Evolutionary conservation across 1,140 invertebrate genomes (phyloP).

Genomic region (Paralvinella palmiformis): DNA sequence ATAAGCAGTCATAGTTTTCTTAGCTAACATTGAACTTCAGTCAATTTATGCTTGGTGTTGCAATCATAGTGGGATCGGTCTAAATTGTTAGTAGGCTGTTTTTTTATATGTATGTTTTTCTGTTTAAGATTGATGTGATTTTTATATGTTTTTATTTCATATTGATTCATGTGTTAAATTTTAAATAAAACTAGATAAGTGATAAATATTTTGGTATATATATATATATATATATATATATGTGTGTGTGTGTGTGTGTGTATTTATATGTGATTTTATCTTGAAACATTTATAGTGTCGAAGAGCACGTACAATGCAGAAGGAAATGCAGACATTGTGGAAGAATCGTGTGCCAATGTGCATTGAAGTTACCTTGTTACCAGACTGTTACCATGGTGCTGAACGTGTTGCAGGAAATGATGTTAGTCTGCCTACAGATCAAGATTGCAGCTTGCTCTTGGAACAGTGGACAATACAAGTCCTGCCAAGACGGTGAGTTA

Average conservation of each 20-base stretch:
- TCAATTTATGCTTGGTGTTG: too few relatives aligned
- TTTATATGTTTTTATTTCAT: not conserved
- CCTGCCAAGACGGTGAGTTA: conserved; percentile 57
- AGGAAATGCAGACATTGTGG: conserved; percentile 55
- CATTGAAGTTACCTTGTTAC: conserved; percentile 67
- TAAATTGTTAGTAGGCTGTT: too few relatives aligned
- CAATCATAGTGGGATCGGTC: too few relatives aligned
- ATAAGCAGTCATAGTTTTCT: too few relatives aligned
- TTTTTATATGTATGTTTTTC: too few relatives aligned
- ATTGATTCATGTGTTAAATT: not conserved
- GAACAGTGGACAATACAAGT: conserved; percentile 70
- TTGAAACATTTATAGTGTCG: conserved; percentile 55
- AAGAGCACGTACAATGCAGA: conserved; percentile 54
- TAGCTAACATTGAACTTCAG: too few relatives aligned
- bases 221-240: too few relatives aligned
- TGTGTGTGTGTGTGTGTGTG: too few relatives aligned
- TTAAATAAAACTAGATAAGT: not conserved
- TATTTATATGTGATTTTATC: conserved; percentile 20
- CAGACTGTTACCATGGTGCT: conserved; percentile 59
- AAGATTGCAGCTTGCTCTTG: conserved; percentile 52
- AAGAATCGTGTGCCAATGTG: conserved; percentile 60
- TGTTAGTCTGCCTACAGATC: conserved; percentile 29
- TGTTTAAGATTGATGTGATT: too few relatives aligned
- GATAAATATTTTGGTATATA: too few relatives aligned
- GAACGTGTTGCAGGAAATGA: conserved; percentile 41